Evolutionary conservation across 1,140 invertebrate genomes (phyloP).

Genomic region (Drosophila eugracilis): DNA sequence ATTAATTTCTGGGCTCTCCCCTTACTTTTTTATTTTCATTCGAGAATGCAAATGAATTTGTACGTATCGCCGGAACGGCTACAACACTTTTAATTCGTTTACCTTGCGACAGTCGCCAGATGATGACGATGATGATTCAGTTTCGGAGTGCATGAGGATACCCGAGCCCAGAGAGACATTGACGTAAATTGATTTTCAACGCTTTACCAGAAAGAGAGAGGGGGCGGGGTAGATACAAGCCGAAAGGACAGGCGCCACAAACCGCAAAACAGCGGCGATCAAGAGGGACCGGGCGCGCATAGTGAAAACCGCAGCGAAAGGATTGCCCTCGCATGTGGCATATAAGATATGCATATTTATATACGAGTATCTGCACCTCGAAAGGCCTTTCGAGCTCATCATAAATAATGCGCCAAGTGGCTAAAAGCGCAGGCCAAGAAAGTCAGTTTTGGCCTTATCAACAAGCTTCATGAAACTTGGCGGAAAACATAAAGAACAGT

Average conservation of each 20-base stretch:
- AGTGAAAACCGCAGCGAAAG: slow-evolving; percentile 61
- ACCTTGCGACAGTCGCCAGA: slow-evolving; percentile 35
- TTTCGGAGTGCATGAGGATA: slow-evolving; percentile 32
- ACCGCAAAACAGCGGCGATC: slow-evolving; percentile 42
- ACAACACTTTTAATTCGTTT: slow-evolving; percentile 57
- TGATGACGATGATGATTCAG: slow-evolving; percentile 50
- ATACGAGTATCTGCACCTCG: slow-evolving; percentile 12
- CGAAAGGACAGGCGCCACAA: slow-evolving; percentile 39
- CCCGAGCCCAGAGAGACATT: slow-evolving; percentile 42
- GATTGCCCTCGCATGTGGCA: slow-evolving; percentile 42
- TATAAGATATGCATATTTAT: slow-evolving; percentile 13
- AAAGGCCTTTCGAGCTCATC: slow-evolving; percentile 39
- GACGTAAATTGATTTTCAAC: slow-evolving; percentile 63
- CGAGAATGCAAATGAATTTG: slow-evolving; percentile 74
- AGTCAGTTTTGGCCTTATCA: slow-evolving; percentile 37
- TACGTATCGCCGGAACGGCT: slow-evolving; percentile 44
- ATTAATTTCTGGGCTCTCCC: slow-evolving; percentile 65
- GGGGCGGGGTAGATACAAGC: background rate
- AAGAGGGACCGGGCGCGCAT: slow-evolving; percentile 16
- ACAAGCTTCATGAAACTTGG: slow-evolving; percentile 27
- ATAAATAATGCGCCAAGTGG: slow-evolving; percentile 70
- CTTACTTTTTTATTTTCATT: slow-evolving; percentile 14
- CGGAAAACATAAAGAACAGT: no score
- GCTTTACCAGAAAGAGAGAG: slow-evolving; percentile 4
- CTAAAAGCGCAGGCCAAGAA: slow-evolving; percentile 12